phyloP scores from a whole-genome alignment of 2,797 vertebrate genomes.

The Hippocampus kuda region DNA sequence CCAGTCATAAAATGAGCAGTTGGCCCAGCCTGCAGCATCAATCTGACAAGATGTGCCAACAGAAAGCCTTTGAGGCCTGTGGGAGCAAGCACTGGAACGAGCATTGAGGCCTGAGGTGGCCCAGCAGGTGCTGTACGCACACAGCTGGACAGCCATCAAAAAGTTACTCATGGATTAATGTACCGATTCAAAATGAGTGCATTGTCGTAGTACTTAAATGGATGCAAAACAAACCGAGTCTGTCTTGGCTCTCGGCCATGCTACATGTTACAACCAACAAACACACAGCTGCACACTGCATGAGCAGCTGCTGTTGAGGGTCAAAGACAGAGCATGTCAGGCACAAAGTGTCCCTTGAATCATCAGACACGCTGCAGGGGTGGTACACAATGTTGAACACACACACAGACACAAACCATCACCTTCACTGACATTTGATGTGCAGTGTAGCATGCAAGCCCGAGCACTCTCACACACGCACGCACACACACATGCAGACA shows the following conservation, averaged over 20 bases:
- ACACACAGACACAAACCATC: slow-evolving; percentile 20
- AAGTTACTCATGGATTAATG: slow-evolving; percentile 20
- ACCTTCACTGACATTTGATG: slow-evolving; percentile 49
- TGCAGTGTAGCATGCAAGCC: slow-evolving; percentile 24
- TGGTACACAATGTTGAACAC: slow-evolving; percentile 34
- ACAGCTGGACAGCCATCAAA: slow-evolving; percentile 30
- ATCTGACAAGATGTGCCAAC: slow-evolving; percentile 48
- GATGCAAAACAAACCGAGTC: slow-evolving; percentile 15
- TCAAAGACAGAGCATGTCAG: slow-evolving; percentile 50
- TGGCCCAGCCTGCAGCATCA: slow-evolving; percentile 40
- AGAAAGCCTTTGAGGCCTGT: slow-evolving; percentile 35
- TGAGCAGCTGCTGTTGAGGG: slow-evolving; percentile 52
- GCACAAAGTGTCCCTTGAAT: slow-evolving; percentile 56
- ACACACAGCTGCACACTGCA: slow-evolving; percentile 44
- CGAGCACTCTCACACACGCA: neutral
- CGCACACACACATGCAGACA: neutral
- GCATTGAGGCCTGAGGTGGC: slow-evolving; percentile 31
- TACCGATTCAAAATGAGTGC: slow-evolving; percentile 17
- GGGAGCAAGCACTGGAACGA: slow-evolving; percentile 34
- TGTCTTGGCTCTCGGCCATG: slow-evolving; percentile 44
- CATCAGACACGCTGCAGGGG: slow-evolving; percentile 40
- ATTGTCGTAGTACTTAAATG: slow-evolving; percentile 24
- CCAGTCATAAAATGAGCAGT: slow-evolving; percentile 47
- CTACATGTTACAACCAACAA: slow-evolving; percentile 15
- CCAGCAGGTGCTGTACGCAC: slow-evolving; percentile 38